Conservation (phyloP, 1,140 invertebrate species). For the Telenomus remus region DNA sequence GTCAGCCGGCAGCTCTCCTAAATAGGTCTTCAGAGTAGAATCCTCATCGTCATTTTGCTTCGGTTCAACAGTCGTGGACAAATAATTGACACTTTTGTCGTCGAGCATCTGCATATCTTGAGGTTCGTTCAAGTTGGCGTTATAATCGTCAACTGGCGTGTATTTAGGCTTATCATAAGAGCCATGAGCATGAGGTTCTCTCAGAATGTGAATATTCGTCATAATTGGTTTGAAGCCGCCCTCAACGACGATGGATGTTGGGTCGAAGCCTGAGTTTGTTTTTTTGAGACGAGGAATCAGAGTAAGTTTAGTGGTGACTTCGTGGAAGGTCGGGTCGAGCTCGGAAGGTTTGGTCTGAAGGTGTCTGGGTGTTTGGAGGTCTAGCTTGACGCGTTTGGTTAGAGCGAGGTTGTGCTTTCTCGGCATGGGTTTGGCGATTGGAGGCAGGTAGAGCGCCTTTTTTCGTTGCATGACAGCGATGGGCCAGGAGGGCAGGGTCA, state of each 20-base stretch:
- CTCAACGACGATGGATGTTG: slow-evolving; percentile 86
- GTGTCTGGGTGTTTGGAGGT: slow-evolving; percentile 55
- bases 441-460: slow-evolving; percentile 61
- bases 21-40: slow-evolving; percentile 83
- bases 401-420: slow-evolving; percentile 32
- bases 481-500: slow-evolving; percentile 48
- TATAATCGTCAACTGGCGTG: slow-evolving; percentile 59
- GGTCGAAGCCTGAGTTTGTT: slow-evolving; percentile 85
- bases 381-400: slow-evolving; percentile 60
- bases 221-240: slow-evolving; percentile 89
- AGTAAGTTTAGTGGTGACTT: slow-evolving; percentile 15
- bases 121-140: slow-evolving; percentile 64
- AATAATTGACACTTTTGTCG: slow-evolving; percentile 66
- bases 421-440: slow-evolving; percentile 46
- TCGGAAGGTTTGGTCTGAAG: slow-evolving; percentile 60
- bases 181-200: slow-evolving; percentile 48
- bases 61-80: slow-evolving; percentile 72
- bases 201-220: slow-evolving; percentile 71
- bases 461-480: slow-evolving; percentile 63
- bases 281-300: slow-evolving; percentile 63
- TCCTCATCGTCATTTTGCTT: slow-evolving; percentile 80
- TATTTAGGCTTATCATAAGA: slow-evolving; percentile 70
- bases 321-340: slow-evolving; percentile 23
- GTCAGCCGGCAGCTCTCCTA: slow-evolving; percentile 82
- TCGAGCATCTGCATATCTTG: slow-evolving; percentile 80